Percentiles rank a stretch among this genome's conserved stretches.
These are phyloP conservation scores for Drosophila bocqueti DNA, from an alignment of 1,140 invertebrate genomes.

Conservation along the genomic window DNA sequence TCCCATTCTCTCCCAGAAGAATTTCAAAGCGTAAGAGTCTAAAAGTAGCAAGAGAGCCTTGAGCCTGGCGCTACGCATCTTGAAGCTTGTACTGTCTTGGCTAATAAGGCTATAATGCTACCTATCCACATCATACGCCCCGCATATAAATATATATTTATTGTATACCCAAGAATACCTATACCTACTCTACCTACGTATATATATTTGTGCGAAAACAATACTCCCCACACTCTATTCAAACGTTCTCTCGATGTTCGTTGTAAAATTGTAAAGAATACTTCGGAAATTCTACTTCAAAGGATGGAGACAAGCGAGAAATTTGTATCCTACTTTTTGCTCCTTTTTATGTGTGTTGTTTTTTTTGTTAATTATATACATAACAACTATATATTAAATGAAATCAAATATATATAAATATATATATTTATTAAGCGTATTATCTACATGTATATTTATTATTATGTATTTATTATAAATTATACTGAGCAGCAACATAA, in stretches of 20 bases:
- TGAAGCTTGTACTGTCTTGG: background rate
- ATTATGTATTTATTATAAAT: conserved; percentile 84
- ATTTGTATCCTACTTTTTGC: conserved; percentile 74
- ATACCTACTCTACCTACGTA: conserved; percentile 52
- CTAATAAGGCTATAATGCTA: conserved; percentile 24
- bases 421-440: conserved; percentile 82
- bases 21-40: background rate
- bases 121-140: conserved; percentile 36
- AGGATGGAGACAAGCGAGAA: conserved; percentile 38
- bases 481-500: conserved; percentile 72
- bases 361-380: conserved; percentile 83
- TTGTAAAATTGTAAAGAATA: conserved; percentile 71
- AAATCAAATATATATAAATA: conserved; percentile 60
- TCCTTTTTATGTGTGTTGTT: conserved; percentile 84
- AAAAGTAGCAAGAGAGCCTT: background rate
- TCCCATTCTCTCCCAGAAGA: too few relatives aligned
- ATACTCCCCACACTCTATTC: conserved; percentile 74
- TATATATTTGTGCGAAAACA: conserved; percentile 76
- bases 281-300: conserved; percentile 49
- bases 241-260: conserved; percentile 67
- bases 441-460: conserved; percentile 84
- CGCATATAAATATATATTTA: conserved; percentile 53
- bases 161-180: conserved; percentile 52
- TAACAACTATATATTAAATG: conserved; percentile 66
- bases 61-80: background rate